Evolutionary conservation across 2,888 invertebrate species (phyloP), one percentile per base, ranked within the genome.

Genomic region (Epistrophella euchroma): DNA sequence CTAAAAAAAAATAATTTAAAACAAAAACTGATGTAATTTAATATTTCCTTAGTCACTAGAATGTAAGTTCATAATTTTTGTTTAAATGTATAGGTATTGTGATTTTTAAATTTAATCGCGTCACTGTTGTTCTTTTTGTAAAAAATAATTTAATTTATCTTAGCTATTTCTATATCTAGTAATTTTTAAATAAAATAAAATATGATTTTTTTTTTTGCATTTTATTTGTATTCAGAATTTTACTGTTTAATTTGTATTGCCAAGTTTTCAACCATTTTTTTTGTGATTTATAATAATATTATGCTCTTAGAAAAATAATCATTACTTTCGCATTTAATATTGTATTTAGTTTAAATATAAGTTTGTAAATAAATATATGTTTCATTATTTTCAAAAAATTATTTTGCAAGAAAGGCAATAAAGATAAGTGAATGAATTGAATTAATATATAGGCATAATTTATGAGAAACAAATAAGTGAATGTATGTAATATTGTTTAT

Each of bases 31-130:
- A 79, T 83, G 83, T 72, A 55, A 72, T 60, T 45, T 70, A 71
- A 78, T 87, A 83, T 79, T 79, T 74, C 78, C 87, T 83, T 87
- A 87, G 87, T 87, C 87, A 87, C 83, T 87, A 87, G 87, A 45
- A 37, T 47, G 66, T 87, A 87, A 79, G 83, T 58, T 79, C 25
- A 70, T 25, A 25, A 4, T 9, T 35, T 37, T 37, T 37, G 13
- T 37, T 35, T 9, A 19, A 15, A 17, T 37, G 52, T 72, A 56
- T 19, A 50, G 35, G n/a, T 32, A 55, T n/a, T 71, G 70, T 71
- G 37, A 43, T 56, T 56, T 15, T 60, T 37, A 19, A 50, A 50
- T 50, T 52, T 52, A 28, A 28, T n/a, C 22, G 15, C 4, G 15
- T 60, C 45, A 66, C 7, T 64, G n/a, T 60, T 40, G 6, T 25